These are phyloP conservation scores for Electrona antarctica DNA, from an alignment of 2,113 vertebrate genomes.

Conservation along the genomic window DNA sequence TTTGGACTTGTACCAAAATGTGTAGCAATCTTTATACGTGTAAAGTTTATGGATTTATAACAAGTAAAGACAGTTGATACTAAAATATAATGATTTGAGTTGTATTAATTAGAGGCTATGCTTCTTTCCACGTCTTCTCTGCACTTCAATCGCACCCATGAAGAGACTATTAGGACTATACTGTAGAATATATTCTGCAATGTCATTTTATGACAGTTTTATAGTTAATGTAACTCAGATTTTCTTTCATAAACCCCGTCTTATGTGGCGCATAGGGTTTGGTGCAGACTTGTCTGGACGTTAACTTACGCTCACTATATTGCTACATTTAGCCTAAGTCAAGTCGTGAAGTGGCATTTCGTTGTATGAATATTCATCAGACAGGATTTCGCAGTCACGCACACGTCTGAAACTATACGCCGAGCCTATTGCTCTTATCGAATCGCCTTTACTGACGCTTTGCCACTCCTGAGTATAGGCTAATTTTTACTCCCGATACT, in stretches of 20 bases:
- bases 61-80: background rate
- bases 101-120: too few relatives aligned
- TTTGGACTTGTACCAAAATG: too few relatives aligned
- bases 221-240: background rate
- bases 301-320: conserved; percentile 44
- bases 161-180: background rate
- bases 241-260: background rate
- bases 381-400: conserved; percentile 46
- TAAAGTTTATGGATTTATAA: too few relatives aligned
- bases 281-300: conserved; percentile 73
- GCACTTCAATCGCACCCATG: too few relatives aligned
- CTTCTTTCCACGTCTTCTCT: too few relatives aligned
- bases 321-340: conserved; percentile 63
- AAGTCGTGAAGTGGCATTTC: conserved; percentile 61
- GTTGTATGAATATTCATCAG: conserved; percentile 80
- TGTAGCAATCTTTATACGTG: too few relatives aligned
- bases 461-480: conserved; percentile 41
- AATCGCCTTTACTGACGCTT: conserved; percentile 55
- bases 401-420: conserved; percentile 25
- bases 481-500: too few relatives aligned
- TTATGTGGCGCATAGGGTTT: background rate
- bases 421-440: conserved; percentile 51
- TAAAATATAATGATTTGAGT: too few relatives aligned
- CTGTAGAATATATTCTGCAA: background rate
- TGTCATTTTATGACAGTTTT: background rate